These are phyloP conservation scores for Sebastes hubbsi DNA, from an alignment of 2,797 vertebrate genomes.

Conservation along the genomic window DNA sequence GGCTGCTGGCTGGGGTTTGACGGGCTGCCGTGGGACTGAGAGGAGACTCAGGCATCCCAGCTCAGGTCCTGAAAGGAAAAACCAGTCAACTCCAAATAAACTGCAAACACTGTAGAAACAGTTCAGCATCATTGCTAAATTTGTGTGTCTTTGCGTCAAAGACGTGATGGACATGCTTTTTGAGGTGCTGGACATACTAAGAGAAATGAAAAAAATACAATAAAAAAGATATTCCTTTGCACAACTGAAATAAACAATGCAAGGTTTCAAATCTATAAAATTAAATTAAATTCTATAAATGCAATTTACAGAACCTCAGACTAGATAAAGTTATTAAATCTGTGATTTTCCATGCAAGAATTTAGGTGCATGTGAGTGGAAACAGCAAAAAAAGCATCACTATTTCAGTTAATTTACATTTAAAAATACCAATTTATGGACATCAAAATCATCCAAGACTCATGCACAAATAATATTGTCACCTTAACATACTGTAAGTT, in stretches of 20 bases:
- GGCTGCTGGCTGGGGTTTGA: conserved; percentile 69
- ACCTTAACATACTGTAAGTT: neutral
- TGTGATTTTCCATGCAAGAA: neutral
- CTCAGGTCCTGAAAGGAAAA: conserved; percentile 33
- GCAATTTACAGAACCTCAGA: neutral
- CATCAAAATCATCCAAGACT: neutral
- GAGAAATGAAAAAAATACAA: neutral
- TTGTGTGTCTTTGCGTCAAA: neutral
- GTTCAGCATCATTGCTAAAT: conserved; percentile 1
- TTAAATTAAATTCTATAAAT: neutral
- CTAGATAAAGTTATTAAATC: neutral
- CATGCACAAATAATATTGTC: neutral
- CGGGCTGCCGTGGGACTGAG: conserved; percentile 65
- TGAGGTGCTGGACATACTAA: neutral
- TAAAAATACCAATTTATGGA: neutral
- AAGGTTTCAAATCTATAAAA: neutral
- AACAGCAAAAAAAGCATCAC: neutral
- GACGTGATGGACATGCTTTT: neutral
- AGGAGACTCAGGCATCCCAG: conserved; percentile 74
- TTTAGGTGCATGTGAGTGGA: neutral
- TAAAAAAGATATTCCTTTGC: neutral
- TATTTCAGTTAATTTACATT: neutral
- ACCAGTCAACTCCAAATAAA: conserved; percentile 20
- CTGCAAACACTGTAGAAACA: neutral
- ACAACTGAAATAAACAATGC: neutral